These are phyloP conservation scores for Parus major DNA, from an alignment of 2,113 vertebrate genomes.

Conservation along the genomic window DNA sequence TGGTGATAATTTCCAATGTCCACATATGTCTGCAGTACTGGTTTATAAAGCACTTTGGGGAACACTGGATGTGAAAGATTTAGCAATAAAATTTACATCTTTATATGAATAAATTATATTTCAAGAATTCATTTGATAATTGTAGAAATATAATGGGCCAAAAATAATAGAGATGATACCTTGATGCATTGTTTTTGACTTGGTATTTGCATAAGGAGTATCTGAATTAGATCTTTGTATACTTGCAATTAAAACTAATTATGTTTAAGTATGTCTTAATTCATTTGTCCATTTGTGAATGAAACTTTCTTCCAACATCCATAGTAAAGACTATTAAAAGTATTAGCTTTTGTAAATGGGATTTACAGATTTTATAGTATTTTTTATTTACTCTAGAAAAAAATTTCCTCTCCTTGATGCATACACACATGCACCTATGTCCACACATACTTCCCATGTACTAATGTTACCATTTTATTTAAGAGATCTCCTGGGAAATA, in stretches of 20 bases:
- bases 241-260: slow-evolving; percentile 40
- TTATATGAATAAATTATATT: slow-evolving; percentile 56
- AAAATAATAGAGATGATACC: background rate
- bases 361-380: slow-evolving; percentile 1
- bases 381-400: background rate
- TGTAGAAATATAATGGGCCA: background rate
- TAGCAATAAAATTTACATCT: slow-evolving; percentile 47
- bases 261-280: slow-evolving; percentile 46
- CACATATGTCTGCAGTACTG: background rate
- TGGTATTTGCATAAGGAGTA: background rate
- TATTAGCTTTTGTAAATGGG: slow-evolving; percentile 23
- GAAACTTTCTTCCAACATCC: background rate
- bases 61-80: slow-evolving; percentile 36
- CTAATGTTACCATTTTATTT: background rate
- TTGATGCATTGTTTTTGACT: background rate
- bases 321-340: background rate
- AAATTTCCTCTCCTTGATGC: background rate
- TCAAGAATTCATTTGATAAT: slow-evolving; percentile 36
- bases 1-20: background rate
- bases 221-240: background rate
- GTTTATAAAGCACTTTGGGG: slow-evolving; percentile 52
- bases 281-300: slow-evolving; percentile 51
- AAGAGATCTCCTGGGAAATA: background rate
- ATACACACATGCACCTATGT: background rate
- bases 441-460: background rate